Percentiles rank a stretch among this genome's conserved stretches.
Evolutionary conservation across 2,888 invertebrate genomes (phyloP).

Genomic region (Thereva unica): DNA sequence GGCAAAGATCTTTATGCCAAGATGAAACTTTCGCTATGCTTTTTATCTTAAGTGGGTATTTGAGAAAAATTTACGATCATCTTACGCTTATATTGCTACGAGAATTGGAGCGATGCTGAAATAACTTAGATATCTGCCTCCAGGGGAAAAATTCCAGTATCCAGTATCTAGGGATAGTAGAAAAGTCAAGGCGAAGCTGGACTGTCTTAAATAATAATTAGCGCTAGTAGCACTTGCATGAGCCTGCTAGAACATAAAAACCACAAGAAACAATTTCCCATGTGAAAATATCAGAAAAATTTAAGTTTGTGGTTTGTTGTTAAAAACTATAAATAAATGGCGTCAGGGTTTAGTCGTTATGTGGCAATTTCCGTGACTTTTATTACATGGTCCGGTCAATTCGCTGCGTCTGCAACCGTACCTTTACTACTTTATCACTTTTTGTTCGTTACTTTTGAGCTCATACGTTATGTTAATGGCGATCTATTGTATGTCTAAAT

Average conservation of each 20-base stretch:
- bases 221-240: conserved; percentile 7
- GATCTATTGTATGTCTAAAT: conserved; percentile 25
- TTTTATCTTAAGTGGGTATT: conserved; percentile 26
- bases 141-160: too few relatives aligned
- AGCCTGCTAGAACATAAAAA: conserved; percentile 14
- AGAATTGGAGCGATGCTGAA: too few relatives aligned
- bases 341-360: conserved; percentile 18
- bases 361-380: conserved; percentile 26
- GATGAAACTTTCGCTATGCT: conserved; percentile 16
- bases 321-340: too few relatives aligned
- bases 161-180: too few relatives aligned
- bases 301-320: too few relatives aligned
- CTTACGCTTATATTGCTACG: too few relatives aligned
- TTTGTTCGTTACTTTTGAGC: background rate
- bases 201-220: conserved; percentile 2
- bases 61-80: conserved; percentile 15
- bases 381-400: conserved; percentile 16
- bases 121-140: too few relatives aligned
- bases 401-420: background rate
- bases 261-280: conserved; percentile 14
- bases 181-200: too few relatives aligned
- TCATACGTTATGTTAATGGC: conserved; percentile 28
- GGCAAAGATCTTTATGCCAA: conserved; percentile 20
- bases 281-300: conserved; percentile 1
- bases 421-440: background rate